Percentiles rank a stretch among this genome's conserved stretches.
Evolutionary conservation across 2,888 invertebrate genomes (phyloP).

Genomic region (Andrena praecox): DNA sequence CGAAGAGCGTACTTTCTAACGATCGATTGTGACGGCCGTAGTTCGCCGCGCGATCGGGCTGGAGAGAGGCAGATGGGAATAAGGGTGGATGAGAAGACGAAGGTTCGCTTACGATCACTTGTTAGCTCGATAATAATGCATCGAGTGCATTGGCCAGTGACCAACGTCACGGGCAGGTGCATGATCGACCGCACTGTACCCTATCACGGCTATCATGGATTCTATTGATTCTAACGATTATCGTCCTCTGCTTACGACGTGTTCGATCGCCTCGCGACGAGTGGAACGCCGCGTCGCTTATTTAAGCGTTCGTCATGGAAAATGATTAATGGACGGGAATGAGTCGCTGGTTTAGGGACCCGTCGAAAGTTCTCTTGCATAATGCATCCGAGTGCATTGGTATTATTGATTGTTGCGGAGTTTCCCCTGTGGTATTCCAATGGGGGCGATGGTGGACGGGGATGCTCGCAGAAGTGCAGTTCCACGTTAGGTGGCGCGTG

Average conservation of each 20-base stretch:
- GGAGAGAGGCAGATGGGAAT: background rate
- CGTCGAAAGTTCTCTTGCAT: slow-evolving; percentile 68
- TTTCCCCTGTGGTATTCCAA: background rate
- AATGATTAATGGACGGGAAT: slow-evolving; percentile 74
- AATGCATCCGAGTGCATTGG: slow-evolving; percentile 42
- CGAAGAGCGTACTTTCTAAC: slow-evolving; percentile 7
- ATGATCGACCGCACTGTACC: slow-evolving; percentile 52
- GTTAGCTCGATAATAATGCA: slow-evolving; percentile 52
- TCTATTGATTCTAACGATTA: slow-evolving; percentile 23
- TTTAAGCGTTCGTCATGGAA: slow-evolving; percentile 50
- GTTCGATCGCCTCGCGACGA: slow-evolving; percentile 29
- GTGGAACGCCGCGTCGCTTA: background rate
- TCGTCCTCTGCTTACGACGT: slow-evolving; percentile 33
- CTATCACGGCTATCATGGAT: slow-evolving; percentile 18
- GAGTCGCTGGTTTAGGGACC: slow-evolving; percentile 72
- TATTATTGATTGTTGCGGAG: slow-evolving; percentile 14
- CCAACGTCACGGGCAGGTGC: slow-evolving; percentile 55
- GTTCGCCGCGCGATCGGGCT: background rate
- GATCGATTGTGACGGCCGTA: slow-evolving; percentile 28
- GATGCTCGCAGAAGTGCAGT: background rate
- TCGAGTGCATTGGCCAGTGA: slow-evolving; percentile 59
- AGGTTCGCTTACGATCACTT: slow-evolving; percentile 18
- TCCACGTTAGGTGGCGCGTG: too few species aligned
- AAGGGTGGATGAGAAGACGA: slow-evolving; percentile 5
- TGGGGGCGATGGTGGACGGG: background rate